Evolutionary conservation across 2,888 invertebrate species (phyloP).

Genomic region (Pterostichus madidus): DNA sequence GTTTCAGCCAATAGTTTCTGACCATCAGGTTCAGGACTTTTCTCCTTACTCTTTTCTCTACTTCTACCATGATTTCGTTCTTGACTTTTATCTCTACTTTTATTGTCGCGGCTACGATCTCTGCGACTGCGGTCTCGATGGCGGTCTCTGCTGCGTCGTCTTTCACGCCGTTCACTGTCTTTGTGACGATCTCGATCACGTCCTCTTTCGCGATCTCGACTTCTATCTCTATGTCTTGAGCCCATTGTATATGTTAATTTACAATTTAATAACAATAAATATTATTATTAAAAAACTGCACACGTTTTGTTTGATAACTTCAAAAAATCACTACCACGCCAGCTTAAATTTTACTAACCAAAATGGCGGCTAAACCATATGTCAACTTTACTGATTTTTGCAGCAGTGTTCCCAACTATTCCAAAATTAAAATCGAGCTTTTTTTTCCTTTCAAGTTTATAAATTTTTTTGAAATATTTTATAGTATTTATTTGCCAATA

Average conservation of each 20-base stretch:
- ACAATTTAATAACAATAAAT: constrained; percentile 10
- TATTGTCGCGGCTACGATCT: constrained; percentile 68
- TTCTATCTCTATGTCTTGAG: constrained; percentile 72
- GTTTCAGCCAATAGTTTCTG: constrained; percentile 78
- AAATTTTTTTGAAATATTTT: neutral
- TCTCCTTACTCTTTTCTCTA: constrained; percentile 72
- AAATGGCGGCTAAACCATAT: constrained; percentile 22
- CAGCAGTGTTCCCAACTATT: constrained; percentile 16
- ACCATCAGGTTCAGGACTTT: constrained; percentile 75
- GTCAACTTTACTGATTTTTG: constrained; percentile 37
- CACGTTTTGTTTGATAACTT: constrained; percentile 42
- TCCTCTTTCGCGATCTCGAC: constrained; percentile 74
- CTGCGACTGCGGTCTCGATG: constrained; percentile 67
- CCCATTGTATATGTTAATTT: constrained; percentile 46
- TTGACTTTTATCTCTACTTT: constrained; percentile 69
- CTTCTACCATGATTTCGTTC: constrained; percentile 74
- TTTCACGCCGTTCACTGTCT: constrained; percentile 70
- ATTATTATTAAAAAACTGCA: neutral
- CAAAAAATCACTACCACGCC: constrained; percentile 43
- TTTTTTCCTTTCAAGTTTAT: neutral
- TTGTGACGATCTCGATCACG: constrained; percentile 73
- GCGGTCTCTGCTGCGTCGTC: constrained; percentile 70
- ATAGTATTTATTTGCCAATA: constrained; percentile 42
- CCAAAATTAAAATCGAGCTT: neutral
- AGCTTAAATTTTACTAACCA: neutral